Conservation (phyloP, 1,140 invertebrate genomes). For the Drosophila sp. region DNA sequence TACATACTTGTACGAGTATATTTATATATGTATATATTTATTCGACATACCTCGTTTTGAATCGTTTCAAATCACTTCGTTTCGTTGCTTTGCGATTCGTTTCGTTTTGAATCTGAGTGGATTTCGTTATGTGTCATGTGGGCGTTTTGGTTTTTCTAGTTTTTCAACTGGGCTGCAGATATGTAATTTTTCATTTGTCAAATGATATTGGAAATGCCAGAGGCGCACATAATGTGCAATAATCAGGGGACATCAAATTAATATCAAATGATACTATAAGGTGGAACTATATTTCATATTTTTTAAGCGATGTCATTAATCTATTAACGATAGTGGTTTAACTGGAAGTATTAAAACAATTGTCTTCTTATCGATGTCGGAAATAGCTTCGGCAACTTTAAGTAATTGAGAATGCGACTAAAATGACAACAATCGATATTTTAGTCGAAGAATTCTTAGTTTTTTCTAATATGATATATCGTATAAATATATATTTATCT, state of each 20-base stretch:
- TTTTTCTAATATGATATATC: no score
- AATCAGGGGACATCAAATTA: not conserved
- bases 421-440: no score
- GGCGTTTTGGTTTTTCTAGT: slow-evolving; percentile 59
- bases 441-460: no score
- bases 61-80: slow-evolving; percentile 22
- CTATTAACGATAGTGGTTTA: no score
- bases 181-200: slow-evolving; percentile 50
- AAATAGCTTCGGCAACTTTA: no score
- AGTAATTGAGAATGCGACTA: no score
- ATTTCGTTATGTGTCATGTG: slow-evolving; percentile 58
- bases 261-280: no score
- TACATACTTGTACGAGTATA: not conserved
- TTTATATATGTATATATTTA: slow-evolving; percentile 3
- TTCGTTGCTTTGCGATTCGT: slow-evolving; percentile 27
- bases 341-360: no score
- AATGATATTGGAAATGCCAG: slow-evolving; percentile 26
- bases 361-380: no score
- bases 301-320: no score
- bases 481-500: no score
- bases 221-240: not conserved
- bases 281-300: no score
- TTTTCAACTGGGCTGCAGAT: slow-evolving; percentile 31
- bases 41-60: not conserved
- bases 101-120: slow-evolving; percentile 35